A percentile compares a stretch with the other conserved stretches of the same genome.
Evolutionary conservation across 2,888 invertebrate species (phyloP).

Genomic region (Brachypalpus laphriformis): DNA sequence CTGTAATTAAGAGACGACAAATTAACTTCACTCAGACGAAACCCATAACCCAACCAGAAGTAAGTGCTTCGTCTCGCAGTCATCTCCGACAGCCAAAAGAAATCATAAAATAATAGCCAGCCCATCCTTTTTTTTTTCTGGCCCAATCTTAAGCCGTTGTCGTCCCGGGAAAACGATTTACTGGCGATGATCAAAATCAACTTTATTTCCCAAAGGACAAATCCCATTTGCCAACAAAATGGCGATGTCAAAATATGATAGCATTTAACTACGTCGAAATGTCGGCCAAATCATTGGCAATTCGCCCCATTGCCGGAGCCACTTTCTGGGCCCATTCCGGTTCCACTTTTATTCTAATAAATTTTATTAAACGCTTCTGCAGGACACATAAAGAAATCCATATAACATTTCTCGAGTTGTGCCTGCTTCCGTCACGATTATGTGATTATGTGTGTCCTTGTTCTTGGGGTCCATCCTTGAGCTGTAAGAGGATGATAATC

Average conservation of each 20-base stretch:
- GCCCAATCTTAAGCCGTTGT: not conserved
- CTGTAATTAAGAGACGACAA: slow-evolving; percentile 40
- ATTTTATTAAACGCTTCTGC: slow-evolving; percentile 74
- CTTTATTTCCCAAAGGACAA: slow-evolving; percentile 65
- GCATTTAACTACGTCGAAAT: slow-evolving; percentile 53
- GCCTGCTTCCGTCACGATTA: slow-evolving; percentile 68
- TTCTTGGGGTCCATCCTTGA: not conserved
- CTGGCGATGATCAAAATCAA: slow-evolving; percentile 61
- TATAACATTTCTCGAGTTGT: slow-evolving; percentile 65
- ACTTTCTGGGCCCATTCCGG: slow-evolving; percentile 38
- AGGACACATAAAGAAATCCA: slow-evolving; percentile 70
- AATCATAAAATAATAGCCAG: slow-evolving; percentile 15
- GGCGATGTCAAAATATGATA: slow-evolving; percentile 66
- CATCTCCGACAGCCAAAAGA: not conserved
- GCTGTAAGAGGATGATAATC: slow-evolving; percentile 44
- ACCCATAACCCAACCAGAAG: slow-evolving; percentile 9
- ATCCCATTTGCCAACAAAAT: slow-evolving; percentile 58
- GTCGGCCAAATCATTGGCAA: slow-evolving; percentile 47
- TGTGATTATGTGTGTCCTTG: slow-evolving; percentile 67
- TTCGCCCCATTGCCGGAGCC: slow-evolving; percentile 5
- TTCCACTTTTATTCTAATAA: slow-evolving; percentile 70
- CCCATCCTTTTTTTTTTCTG: not conserved
- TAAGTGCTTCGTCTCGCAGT: not conserved
- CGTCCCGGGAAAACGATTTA: slow-evolving; percentile 27
- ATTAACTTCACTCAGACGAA: slow-evolving; percentile 40